A percentile compares a stretch with the other conserved stretches of the same genome.
Conservation (phyloP, 2,113 vertebrate genomes). For the Channa maculata region DNA sequence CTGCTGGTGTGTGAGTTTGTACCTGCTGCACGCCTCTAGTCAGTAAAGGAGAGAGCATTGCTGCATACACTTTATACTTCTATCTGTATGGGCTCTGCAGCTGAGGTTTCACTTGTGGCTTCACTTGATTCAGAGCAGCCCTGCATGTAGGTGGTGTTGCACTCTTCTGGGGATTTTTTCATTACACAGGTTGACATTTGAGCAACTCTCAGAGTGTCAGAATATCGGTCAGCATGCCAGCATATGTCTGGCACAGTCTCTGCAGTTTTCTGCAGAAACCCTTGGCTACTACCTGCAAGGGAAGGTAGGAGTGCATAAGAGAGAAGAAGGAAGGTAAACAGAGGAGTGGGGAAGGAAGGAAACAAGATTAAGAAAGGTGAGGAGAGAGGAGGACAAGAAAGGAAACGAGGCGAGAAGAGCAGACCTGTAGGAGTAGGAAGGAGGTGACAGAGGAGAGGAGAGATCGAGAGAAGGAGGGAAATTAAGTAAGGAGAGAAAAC, state of each 20-base stretch:
- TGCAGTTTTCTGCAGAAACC: constrained; percentile 5
- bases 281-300: constrained; percentile 2
- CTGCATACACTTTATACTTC: constrained; percentile 23
- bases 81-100: constrained; percentile 52
- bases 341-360: not conserved
- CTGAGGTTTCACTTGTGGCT: constrained; percentile 78
- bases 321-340: not conserved
- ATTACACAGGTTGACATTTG: constrained; percentile 68
- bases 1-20: constrained; percentile 32
- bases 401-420: not conserved
- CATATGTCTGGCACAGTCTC: constrained; percentile 20
- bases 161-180: constrained; percentile 63
- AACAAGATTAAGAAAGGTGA: not conserved
- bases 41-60: constrained; percentile 25
- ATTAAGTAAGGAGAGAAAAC: too few relatives aligned
- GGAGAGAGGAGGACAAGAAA: not conserved
- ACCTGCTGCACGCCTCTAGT: constrained; percentile 47
- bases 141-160: constrained; percentile 62
- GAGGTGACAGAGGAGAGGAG: not conserved
- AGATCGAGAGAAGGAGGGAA: not conserved
- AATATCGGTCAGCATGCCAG: constrained; percentile 37
- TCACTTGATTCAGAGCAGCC: constrained; percentile 65
- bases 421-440: too few relatives aligned
- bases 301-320: not conserved
- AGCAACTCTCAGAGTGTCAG: constrained; percentile 49